phyloP scores from a whole-genome alignment of 2,888 invertebrate species.

The Strigamia transsilvanica region DNA sequence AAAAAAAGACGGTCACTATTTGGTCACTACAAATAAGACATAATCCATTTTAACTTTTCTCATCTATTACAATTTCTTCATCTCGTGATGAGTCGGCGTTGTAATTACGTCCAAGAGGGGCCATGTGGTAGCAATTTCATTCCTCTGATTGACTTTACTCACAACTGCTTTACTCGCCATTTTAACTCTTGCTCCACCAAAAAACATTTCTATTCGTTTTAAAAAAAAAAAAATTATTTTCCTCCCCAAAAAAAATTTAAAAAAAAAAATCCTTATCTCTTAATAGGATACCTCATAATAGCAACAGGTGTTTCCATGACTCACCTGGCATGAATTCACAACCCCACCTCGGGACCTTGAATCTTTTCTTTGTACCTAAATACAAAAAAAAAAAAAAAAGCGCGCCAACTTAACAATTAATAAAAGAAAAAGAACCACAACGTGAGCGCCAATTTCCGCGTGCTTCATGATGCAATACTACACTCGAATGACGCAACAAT shows the following conservation, averaged over 20 bases:
- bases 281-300: constrained; percentile 48
- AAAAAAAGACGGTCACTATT: too few relatives aligned
- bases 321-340: constrained; percentile 23
- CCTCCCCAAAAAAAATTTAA: neutral
- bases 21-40: neutral
- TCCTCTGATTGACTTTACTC: constrained; percentile 35
- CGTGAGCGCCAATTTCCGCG: constrained; percentile 11
- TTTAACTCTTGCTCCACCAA: constrained; percentile 5
- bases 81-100: constrained; percentile 13
- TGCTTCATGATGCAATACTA: constrained; percentile 26
- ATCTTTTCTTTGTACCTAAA: neutral
- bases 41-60: neutral
- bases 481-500: constrained; percentile 26
- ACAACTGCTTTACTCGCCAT: neutral
- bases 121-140: constrained; percentile 16
- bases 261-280: neutral
- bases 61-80: constrained; percentile 21
- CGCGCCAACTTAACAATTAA: constrained; percentile 9
- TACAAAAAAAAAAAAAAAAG: neutral
- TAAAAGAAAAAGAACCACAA: neutral
- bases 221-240: neutral
- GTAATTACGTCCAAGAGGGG: neutral
- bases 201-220: neutral
- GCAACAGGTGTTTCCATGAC: constrained; percentile 49
- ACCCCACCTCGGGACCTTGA: constrained; percentile 12